Evolutionary conservation across 2,113 vertebrate species (phyloP).

Genomic region (Carassius carassius): DNA sequence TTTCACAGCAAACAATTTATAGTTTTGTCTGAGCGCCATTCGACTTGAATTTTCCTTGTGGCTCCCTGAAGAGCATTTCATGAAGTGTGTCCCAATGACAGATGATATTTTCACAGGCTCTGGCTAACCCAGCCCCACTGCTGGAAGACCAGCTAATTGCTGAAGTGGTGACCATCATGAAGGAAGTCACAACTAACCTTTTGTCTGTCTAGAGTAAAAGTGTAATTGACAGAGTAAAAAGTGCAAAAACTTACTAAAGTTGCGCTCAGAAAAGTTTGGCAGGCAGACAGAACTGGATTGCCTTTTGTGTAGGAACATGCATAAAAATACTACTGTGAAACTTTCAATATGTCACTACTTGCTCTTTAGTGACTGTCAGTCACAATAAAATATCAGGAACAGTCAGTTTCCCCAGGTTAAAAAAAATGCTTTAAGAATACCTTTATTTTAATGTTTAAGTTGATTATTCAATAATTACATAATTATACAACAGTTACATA

Average conservation of each 20-base stretch:
- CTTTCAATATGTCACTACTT: not conserved
- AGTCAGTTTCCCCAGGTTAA: not conserved
- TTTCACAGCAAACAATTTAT: constrained; percentile 68
- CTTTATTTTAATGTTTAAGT: too few relatives aligned
- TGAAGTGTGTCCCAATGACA: constrained; percentile 74
- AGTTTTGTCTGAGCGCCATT: constrained; percentile 65
- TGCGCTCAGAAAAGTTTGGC: constrained; percentile 9
- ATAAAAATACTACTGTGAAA: constrained; percentile 7
- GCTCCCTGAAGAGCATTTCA: constrained; percentile 70
- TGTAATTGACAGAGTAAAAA: constrained; percentile 43
- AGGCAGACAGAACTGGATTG: not conserved
- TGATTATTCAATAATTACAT: too few relatives aligned
- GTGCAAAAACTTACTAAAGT: constrained; percentile 7
- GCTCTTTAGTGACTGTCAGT: not conserved
- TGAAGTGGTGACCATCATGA: constrained; percentile 55
- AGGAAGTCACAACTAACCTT: constrained; percentile 50
- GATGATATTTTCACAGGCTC: constrained; percentile 73
- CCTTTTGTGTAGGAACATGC: not conserved
- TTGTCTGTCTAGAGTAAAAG: constrained; percentile 30
- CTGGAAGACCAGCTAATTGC: constrained; percentile 62
- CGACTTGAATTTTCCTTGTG: constrained; percentile 67
- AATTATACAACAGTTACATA: too few relatives aligned
- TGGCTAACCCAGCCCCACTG: constrained; percentile 64
- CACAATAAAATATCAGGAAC: not conserved
- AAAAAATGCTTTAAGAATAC: too few relatives aligned